phyloP scores from a whole-genome alignment of 2,113 vertebrate species.

The Thryonomys swinderianus region DNA sequence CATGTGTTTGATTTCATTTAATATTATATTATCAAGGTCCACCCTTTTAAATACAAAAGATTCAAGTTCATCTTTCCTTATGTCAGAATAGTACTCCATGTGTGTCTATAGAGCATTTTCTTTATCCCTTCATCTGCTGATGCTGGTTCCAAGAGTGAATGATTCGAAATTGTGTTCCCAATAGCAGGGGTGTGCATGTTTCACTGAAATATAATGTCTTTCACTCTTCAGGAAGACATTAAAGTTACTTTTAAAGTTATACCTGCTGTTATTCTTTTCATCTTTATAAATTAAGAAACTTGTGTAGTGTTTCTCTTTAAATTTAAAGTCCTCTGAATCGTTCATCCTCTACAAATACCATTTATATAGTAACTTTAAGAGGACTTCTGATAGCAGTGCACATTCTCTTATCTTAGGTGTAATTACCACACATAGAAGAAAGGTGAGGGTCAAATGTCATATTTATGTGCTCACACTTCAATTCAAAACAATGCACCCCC shows the following conservation, averaged over 20 bases:
- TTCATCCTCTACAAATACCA: not conserved
- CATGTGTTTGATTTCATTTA: not conserved
- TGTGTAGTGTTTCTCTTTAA: not conserved
- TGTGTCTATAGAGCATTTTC: not conserved
- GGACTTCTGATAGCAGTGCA: not conserved
- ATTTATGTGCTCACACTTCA: not conserved
- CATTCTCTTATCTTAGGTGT: conserved; percentile 5
- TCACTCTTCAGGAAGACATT: not conserved
- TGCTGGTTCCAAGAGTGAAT: not conserved
- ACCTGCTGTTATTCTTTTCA: not conserved
- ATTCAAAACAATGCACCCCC: not conserved
- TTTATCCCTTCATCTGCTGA: not conserved
- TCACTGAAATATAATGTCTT: not conserved
- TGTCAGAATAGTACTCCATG: not conserved
- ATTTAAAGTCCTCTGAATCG: not conserved
- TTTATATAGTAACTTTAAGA: conserved; percentile 19
- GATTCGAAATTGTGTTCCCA: not conserved
- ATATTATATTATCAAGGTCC: not conserved
- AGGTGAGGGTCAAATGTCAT: not conserved
- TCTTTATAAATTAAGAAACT: conserved; percentile 3
- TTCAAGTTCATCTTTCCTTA: not conserved
- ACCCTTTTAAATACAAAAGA: not conserved
- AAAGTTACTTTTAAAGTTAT: not conserved
- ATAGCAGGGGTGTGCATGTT: not conserved
- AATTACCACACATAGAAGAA: not conserved